phyloP scores from a whole-genome alignment of 2,797 vertebrate species.

The Coccyzus lansbergi region DNA sequence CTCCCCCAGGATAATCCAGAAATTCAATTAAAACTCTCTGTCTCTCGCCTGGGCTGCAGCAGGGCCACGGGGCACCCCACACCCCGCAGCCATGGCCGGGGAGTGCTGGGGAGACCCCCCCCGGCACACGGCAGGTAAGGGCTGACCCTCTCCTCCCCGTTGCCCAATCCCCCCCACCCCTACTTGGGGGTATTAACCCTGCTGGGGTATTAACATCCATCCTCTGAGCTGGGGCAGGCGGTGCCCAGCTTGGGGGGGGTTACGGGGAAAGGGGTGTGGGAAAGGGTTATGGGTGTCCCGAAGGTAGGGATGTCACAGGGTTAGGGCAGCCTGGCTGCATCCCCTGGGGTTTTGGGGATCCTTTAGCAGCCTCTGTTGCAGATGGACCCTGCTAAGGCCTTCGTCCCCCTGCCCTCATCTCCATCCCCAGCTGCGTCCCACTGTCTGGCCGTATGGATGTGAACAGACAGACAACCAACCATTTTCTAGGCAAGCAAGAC shows the following conservation, averaged over 20 bases:
- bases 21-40: conserved; percentile 71
- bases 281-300: background rate
- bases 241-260: background rate
- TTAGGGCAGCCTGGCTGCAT: background rate
- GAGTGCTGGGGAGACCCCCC: background rate
- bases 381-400: background rate
- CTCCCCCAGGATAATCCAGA: conserved; percentile 69
- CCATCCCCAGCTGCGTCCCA: accelerated
- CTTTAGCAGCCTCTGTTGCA: accelerated
- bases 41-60: background rate
- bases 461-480: background rate
- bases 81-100: background rate
- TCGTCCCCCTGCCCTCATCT: background rate
- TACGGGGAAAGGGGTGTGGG: background rate
- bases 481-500: accelerated
- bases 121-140: conserved; percentile 18
- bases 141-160: background rate
- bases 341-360: background rate
- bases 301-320: accelerated
- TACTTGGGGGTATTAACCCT: background rate
- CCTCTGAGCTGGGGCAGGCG: background rate
- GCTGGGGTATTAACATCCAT: background rate
- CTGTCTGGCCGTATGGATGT: accelerated
- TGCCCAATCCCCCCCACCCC: accelerated
- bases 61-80: background rate